Conservation (phyloP, 2,797 vertebrate genomes). For the Crypturellus tataupa region DNA sequence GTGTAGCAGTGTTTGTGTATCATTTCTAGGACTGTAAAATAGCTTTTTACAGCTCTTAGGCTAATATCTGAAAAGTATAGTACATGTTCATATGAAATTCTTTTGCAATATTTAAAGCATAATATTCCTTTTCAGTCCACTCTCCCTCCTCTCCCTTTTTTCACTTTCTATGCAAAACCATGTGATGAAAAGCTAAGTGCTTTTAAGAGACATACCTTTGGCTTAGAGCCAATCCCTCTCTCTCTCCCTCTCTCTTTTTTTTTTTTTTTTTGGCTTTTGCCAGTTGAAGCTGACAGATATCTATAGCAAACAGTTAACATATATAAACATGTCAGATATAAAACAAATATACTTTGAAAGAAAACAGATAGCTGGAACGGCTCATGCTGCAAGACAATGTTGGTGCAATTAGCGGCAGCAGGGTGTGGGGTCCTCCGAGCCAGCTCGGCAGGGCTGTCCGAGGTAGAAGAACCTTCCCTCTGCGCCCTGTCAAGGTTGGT, state of each 20-base stretch:
- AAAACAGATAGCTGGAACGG: slow-evolving; percentile 70
- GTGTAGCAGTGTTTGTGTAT: slow-evolving; percentile 52
- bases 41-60: slow-evolving; percentile 48
- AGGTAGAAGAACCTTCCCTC: slow-evolving; percentile 61
- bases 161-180: slow-evolving; percentile 39
- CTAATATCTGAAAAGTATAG: slow-evolving; percentile 45
- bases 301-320: slow-evolving; percentile 78
- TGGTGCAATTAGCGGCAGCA: slow-evolving; percentile 48
- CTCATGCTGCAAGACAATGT: slow-evolving; percentile 40
- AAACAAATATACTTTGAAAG: slow-evolving; percentile 77
- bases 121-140: not conserved
- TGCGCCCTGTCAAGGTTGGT: slow-evolving; percentile 28
- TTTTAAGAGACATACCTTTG: slow-evolving; percentile 60
- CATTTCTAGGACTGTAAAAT: slow-evolving; percentile 64
- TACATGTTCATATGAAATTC: not conserved
- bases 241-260: not conserved
- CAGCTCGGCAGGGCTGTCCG: slow-evolving; percentile 5
- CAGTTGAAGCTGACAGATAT: slow-evolving; percentile 77
- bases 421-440: slow-evolving; percentile 72
- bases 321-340: slow-evolving; percentile 81
- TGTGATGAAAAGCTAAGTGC: slow-evolving; percentile 54
- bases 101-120: not conserved
- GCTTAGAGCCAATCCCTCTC: slow-evolving; percentile 33
- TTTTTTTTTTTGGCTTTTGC: not conserved
- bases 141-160: not conserved